Evolutionary conservation across 2,113 vertebrate genomes (phyloP).

Genomic region (Pseudonaja textilis): DNA sequence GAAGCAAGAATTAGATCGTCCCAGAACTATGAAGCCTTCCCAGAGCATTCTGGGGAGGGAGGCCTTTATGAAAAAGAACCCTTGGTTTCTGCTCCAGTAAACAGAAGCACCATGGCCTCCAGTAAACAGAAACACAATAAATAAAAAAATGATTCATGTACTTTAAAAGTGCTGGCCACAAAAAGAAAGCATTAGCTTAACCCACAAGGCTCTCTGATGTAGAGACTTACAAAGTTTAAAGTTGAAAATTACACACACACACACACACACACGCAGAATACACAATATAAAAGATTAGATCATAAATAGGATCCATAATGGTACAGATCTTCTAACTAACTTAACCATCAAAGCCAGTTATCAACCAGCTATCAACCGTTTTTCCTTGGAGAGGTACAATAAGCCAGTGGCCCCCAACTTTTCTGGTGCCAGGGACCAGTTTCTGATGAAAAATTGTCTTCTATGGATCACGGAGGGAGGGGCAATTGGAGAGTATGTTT

Average conservation of each 20-base stretch:
- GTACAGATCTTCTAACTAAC: background rate
- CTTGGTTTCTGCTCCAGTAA: conserved; percentile 17
- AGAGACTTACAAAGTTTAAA: background rate
- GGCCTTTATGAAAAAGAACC: conserved; percentile 51
- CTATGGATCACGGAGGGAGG: too few species aligned
- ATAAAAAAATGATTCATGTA: background rate
- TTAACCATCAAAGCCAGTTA: background rate
- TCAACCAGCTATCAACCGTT: background rate
- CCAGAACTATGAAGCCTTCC: background rate
- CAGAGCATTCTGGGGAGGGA: conserved; percentile 33
- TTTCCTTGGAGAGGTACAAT: background rate
- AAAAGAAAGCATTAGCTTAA: background rate
- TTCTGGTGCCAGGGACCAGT: too few species aligned
- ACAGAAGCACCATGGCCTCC: conserved; percentile 41
- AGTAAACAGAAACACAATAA: background rate
- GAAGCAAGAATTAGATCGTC: conserved; percentile 26
- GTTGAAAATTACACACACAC: too few species aligned
- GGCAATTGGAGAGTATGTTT: background rate
- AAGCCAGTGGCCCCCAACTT: background rate
- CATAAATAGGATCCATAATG: background rate
- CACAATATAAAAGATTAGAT: background rate
- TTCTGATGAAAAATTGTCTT: too few species aligned
- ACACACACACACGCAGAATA: too few species aligned
- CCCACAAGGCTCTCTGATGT: background rate
- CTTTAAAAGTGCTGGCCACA: background rate